A percentile compares a stretch with the other conserved stretches of the same genome.
phyloP scores from a whole-genome alignment of 2,888 invertebrate species.

The Limnephilus lunatus region DNA sequence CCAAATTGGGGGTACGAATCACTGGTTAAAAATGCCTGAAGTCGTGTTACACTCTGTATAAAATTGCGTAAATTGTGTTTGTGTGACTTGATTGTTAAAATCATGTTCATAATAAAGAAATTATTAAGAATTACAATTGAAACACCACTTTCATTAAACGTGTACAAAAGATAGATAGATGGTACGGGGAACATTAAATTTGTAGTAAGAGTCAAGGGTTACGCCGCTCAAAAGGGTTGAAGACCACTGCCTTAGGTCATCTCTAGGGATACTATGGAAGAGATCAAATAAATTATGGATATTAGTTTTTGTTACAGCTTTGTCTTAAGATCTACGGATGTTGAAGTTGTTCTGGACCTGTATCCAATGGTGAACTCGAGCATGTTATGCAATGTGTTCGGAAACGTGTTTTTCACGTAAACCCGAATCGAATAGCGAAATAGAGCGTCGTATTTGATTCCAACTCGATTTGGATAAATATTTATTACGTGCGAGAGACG shows the following conservation, averaged over 20 bases:
- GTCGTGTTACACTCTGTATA: too few species aligned
- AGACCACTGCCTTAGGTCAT: neutral
- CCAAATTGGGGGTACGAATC: too few species aligned
- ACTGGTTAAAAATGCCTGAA: too few species aligned
- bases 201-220: too few species aligned
- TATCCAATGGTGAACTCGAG: neutral
- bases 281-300: neutral
- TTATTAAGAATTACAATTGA: too few species aligned
- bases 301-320: neutral
- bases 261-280: neutral
- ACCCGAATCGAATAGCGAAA: neutral
- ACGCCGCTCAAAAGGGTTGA: too few species aligned
- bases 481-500: neutral
- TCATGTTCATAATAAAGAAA: too few species aligned
- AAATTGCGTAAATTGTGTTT: too few species aligned
- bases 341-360: neutral
- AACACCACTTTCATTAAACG: too few species aligned
- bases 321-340: neutral
- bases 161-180: too few species aligned
- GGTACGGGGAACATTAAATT: too few species aligned
- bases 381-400: neutral
- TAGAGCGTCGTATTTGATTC: neutral
- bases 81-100: too few species aligned
- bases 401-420: neutral
- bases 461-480: constrained; percentile 2